A percentile compares a stretch with the other conserved stretches of the same genome.
Conservation (phyloP, 2,797 vertebrate genomes). For the Taeniopygia guttata region DNA sequence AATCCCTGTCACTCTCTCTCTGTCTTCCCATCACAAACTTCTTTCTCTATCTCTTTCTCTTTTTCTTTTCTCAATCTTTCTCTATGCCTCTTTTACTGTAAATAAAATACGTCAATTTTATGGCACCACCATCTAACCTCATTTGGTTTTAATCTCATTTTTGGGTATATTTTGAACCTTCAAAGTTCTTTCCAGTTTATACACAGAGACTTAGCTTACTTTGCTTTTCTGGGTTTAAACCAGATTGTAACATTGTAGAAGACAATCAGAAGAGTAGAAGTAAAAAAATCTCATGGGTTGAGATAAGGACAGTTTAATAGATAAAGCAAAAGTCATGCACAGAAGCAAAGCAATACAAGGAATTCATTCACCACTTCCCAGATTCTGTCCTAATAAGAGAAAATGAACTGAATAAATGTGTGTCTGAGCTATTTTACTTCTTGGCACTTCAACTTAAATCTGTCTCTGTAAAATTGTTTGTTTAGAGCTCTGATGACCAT, state of each 20-base stretch:
- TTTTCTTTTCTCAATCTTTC: neutral
- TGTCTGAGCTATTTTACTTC: neutral
- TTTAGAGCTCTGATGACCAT: neutral
- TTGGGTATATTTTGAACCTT: neutral
- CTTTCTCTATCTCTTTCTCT: neutral
- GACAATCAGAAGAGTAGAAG: neutral
- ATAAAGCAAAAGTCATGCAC: neutral
- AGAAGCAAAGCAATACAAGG: neutral
- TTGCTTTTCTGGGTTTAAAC: neutral
- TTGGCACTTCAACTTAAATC: neutral
- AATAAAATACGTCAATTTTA: neutral
- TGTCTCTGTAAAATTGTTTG: neutral
- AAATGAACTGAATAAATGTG: neutral
- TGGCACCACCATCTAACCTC: neutral
- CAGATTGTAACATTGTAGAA: accelerated
- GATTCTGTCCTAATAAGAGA: neutral
- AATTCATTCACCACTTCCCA: neutral
- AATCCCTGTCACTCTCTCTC: no score
- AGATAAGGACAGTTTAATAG: neutral
- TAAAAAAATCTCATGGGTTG: neutral
- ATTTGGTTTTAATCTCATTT: neutral
- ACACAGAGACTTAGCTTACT: neutral
- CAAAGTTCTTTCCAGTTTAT: neutral
- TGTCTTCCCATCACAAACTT: neutral
- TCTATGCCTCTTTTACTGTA: neutral